These are phyloP conservation scores for Apotomis capreana DNA, from an alignment of 2,888 invertebrate genomes.

Conservation along the genomic window DNA sequence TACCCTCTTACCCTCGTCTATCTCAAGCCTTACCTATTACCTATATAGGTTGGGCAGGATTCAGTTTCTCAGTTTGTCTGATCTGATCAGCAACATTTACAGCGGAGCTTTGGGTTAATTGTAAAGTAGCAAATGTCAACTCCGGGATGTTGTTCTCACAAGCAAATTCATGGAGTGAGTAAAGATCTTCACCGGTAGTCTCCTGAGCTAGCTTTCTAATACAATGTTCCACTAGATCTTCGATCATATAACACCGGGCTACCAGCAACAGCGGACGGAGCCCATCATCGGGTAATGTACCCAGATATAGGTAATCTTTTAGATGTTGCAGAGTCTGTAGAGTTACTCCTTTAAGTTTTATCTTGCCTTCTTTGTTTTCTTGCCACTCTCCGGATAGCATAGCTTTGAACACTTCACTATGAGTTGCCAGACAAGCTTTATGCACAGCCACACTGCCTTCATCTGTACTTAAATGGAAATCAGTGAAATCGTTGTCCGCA, in stretches of 20 bases:
- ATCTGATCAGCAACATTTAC: too few relatives aligned
- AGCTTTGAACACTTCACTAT: conserved; percentile 58
- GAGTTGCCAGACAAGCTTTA: conserved; percentile 57
- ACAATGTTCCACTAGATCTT: conserved; percentile 60
- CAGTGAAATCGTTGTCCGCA: conserved; percentile 59
- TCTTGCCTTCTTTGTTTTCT: conserved; percentile 55
- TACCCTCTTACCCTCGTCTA: too few relatives aligned
- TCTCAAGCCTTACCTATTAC: too few relatives aligned
- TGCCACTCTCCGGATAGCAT: conserved; percentile 62
- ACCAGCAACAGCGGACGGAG: conserved; percentile 58
- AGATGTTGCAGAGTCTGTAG: conserved; percentile 56
- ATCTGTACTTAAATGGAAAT: conserved; percentile 60
- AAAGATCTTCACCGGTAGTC: conserved; percentile 48
- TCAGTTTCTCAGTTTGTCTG: too few relatives aligned
- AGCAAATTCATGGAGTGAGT: conserved; percentile 45
- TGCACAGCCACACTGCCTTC: conserved; percentile 62
- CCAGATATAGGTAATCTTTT: conserved; percentile 61
- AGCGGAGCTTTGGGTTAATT: neutral
- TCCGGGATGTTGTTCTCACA: conserved; percentile 46
- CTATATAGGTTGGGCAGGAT: too few relatives aligned
- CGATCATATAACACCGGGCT: conserved; percentile 61
- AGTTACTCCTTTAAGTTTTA: conserved; percentile 57
- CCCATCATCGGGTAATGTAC: conserved; percentile 53
- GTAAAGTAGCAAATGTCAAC: conserved; percentile 58
- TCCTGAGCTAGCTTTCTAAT: conserved; percentile 53